Base-by-base conservation (phyloP, 2,797 vertebrate genomes). In the Etheostoma perlongum region DNA sequence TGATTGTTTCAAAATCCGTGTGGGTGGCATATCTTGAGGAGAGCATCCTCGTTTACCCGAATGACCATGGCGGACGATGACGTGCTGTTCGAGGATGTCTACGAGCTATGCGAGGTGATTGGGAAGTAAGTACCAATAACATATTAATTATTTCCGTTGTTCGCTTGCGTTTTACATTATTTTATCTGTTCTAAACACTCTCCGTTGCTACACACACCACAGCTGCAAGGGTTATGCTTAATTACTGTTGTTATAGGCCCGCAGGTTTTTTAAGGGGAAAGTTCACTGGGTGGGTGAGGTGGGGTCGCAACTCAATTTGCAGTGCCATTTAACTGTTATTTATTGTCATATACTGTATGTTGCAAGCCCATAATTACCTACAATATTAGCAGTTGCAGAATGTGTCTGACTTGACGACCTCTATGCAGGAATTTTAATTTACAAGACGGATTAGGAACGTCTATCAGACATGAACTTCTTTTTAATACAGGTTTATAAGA, bases 31-130 rank as follows among this genome's bases (percentile, higher is more conserved):
- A 90, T 85, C 91, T 82, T 8, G 88, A 78, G 91, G 91, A 88
- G 94, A 87, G 93, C 91, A 85, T 87, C 91, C 89, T 80, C 86
- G 46, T 64, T 63, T 86, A 85, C 85, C 89, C 81, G 60, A 13
- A 96, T 91, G 86, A 98, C 97, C 95, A 99, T 99, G 97, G 98
- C 97, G 95, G 97, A 99, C 97, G 98, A 99, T 96, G 98, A 99
- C 96, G 97, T 99, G 94, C 96, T 99, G 62, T 99, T 99, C 94
- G 98, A 99, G 94, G 98, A 99, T 94, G 98, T 99, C 83, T 99
- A 99, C 93, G 98, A 99, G 96, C 97, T 99, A 80, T 99, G 98
- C 86, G 98, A 99, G 96, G 97, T 99, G 94, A 99, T 99, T 89
- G 98, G 98, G 87, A 99, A 99, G 98, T 99, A 94, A 99, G 98